phyloP scores from a whole-genome alignment of 2,888 invertebrate species.

The Caenorhabditis panamensis region DNA sequence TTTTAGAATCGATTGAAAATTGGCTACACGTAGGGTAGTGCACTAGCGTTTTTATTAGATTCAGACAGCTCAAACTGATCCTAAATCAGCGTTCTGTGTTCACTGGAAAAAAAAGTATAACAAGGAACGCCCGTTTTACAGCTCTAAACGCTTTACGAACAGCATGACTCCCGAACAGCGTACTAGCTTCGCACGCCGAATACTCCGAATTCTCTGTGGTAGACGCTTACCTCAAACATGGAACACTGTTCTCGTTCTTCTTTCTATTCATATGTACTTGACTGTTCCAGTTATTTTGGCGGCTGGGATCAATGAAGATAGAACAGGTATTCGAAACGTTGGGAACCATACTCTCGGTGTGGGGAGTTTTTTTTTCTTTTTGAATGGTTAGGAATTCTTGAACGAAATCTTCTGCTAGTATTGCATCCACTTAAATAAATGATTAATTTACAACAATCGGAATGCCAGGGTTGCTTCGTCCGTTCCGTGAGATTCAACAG shows the following conservation, averaged over 20 bases:
- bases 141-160: too few species aligned
- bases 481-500: slow-evolving; percentile 67
- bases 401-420: too few species aligned
- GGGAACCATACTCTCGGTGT: too few species aligned
- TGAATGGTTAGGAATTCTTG: too few species aligned
- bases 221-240: slow-evolving; percentile 72
- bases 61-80: too few species aligned
- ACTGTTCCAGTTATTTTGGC: slow-evolving; percentile 73
- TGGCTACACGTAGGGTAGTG: too few species aligned
- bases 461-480: slow-evolving; percentile 62
- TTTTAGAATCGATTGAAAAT: too few species aligned
- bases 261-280: slow-evolving; percentile 73
- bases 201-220: slow-evolving; percentile 69
- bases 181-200: slow-evolving; percentile 26
- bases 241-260: slow-evolving; percentile 72
- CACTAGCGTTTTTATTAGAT: too few species aligned
- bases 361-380: background rate
- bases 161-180: slow-evolving; percentile 3
- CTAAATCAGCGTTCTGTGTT: too few species aligned
- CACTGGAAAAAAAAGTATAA: too few species aligned
- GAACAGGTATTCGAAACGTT: slow-evolving; percentile 50
- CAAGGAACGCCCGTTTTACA: too few species aligned
- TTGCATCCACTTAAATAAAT: background rate
- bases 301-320: slow-evolving; percentile 69
- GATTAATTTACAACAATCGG: too few species aligned